phyloP scores from a whole-genome alignment of 2,797 vertebrate genomes.

The Emydoidea blandingii region DNA sequence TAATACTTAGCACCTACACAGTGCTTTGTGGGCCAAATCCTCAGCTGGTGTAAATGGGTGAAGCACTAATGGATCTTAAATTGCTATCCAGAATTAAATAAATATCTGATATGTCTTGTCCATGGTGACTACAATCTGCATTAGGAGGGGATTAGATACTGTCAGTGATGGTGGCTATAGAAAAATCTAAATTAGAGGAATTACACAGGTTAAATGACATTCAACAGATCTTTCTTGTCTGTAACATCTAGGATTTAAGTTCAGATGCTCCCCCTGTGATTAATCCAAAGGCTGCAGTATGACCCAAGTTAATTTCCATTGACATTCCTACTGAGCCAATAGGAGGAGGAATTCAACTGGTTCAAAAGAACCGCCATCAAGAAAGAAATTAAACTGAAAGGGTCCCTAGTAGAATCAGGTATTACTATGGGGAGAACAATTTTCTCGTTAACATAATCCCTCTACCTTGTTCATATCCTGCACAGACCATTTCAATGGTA shows the following conservation, averaged over 20 bases:
- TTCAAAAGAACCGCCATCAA: background rate
- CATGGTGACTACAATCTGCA: background rate
- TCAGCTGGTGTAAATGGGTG: background rate
- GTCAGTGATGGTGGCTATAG: fast-evolving
- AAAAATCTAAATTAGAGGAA: background rate
- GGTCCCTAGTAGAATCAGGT: background rate
- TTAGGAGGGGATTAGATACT: fast-evolving
- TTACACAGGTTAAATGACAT: background rate
- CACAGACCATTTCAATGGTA: background rate
- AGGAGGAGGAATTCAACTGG: background rate
- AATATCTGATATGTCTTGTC: background rate
- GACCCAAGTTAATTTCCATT: background rate
- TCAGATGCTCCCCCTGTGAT: background rate
- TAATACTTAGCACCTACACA: background rate
- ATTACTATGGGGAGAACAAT: background rate
- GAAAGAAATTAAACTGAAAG: background rate
- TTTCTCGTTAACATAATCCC: background rate
- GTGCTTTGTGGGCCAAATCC: background rate
- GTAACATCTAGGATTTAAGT: background rate
- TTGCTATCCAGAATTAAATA: background rate
- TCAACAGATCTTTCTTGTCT: background rate
- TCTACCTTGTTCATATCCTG: background rate
- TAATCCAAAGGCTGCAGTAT: background rate
- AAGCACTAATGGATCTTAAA: background rate
- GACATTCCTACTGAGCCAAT: background rate